A percentile compares a stretch with the other conserved stretches of the same genome.
These are phyloP conservation scores for Scylla paramamosain DNA, from an alignment of 1,140 invertebrate species.

Conservation along the genomic window DNA sequence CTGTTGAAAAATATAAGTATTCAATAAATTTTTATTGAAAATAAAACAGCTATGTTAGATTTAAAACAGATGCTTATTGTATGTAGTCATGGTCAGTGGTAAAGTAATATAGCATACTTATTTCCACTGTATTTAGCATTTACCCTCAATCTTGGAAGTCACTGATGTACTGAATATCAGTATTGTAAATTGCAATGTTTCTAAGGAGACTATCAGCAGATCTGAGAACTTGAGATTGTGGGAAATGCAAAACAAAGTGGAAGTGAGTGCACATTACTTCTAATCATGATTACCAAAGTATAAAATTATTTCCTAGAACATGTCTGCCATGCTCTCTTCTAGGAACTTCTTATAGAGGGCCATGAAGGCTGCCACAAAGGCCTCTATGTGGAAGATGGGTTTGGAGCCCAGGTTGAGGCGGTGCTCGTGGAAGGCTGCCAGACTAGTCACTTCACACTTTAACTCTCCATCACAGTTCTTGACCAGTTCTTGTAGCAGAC, in stretches of 20 bases:
- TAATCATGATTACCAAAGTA: too few relatives aligned
- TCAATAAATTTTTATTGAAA: too few relatives aligned
- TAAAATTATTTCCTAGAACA: constrained; percentile 66
- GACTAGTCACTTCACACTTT: constrained; percentile 90
- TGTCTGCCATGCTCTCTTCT: constrained; percentile 83
- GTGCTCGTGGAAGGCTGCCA: constrained; percentile 95
- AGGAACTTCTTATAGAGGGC: constrained; percentile 93
- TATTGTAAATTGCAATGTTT: too few relatives aligned
- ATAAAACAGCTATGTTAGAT: not conserved
- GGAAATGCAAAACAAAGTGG: not conserved
- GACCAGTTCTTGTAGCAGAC: constrained; percentile 91
- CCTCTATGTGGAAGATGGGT: constrained; percentile 97
- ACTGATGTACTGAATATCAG: not conserved
- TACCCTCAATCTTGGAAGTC: not conserved
- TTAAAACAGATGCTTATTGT: too few relatives aligned
- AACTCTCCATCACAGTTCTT: constrained; percentile 94
- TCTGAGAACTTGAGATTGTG: too few relatives aligned
- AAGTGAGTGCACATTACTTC: too few relatives aligned
- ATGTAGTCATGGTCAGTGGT: too few relatives aligned
- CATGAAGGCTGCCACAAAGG: constrained; percentile 98
- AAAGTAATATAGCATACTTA: not conserved
- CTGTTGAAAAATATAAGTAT: too few relatives aligned
- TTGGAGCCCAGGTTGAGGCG: constrained; percentile 94
- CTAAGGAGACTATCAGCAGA: too few relatives aligned
- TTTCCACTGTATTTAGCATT: not conserved